These are phyloP conservation scores for Prosapia bicincta DNA, from an alignment of 2,888 invertebrate species.

Conservation along the genomic window DNA sequence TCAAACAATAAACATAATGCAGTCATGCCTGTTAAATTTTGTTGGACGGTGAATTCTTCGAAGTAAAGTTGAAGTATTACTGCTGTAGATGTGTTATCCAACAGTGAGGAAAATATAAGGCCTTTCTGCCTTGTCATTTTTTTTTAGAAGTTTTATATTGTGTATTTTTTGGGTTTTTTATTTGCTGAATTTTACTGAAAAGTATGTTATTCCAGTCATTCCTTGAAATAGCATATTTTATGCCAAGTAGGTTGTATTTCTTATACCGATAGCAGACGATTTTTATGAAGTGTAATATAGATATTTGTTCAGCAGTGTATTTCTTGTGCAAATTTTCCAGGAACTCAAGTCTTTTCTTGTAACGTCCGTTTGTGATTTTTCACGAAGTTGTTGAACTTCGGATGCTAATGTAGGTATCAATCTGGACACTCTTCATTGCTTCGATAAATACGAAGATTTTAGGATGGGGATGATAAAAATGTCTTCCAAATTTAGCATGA, in stretches of 20 bases:
- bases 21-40: too few relatives aligned
- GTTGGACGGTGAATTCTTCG: too few relatives aligned
- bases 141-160: background rate
- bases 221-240: background rate
- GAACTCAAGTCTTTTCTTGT: background rate
- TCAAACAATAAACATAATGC: too few relatives aligned
- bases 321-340: conserved; percentile 3
- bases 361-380: background rate
- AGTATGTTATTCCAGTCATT: background rate
- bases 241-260: background rate
- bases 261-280: background rate
- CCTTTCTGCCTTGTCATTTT: background rate
- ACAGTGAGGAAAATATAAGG: conserved; percentile 6
- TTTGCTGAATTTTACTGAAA: background rate
- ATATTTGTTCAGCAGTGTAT: background rate
- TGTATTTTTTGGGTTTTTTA: background rate
- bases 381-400: too few relatives aligned
- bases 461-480: conserved; percentile 7
- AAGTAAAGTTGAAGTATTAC: too few relatives aligned
- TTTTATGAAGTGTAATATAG: background rate
- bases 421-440: background rate
- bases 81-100: too few relatives aligned
- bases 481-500: conserved; percentile 1
- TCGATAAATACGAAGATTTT: conserved; percentile 9
- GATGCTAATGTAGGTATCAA: too few relatives aligned